These are phyloP conservation scores for Listronotus bonariensis DNA, from an alignment of 1,140 invertebrate species.

Conservation along the genomic window DNA sequence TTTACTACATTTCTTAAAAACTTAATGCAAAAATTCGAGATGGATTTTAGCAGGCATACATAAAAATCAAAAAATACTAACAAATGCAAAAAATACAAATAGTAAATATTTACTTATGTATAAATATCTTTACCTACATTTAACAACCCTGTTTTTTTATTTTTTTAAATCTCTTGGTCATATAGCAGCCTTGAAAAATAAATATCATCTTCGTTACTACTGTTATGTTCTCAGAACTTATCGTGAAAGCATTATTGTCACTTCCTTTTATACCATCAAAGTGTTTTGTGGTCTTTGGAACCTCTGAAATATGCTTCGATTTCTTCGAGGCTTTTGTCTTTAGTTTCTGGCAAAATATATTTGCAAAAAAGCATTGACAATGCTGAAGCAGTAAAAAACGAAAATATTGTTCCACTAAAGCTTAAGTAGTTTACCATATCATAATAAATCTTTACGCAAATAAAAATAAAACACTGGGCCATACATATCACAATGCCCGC, in stretches of 20 bases:
- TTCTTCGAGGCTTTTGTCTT: conserved; percentile 76
- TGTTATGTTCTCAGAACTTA: conserved; percentile 30
- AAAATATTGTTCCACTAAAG: conserved; percentile 73
- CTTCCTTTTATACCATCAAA: conserved; percentile 49
- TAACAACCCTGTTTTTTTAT: too few relatives aligned
- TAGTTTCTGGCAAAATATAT: conserved; percentile 79
- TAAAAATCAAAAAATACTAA: too few relatives aligned
- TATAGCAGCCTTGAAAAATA: background rate
- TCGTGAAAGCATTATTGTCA: conserved; percentile 39
- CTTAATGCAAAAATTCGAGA: too few relatives aligned
- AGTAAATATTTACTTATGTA: too few relatives aligned
- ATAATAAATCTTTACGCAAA: conserved; percentile 72
- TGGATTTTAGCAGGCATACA: too few relatives aligned
- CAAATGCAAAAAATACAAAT: too few relatives aligned
- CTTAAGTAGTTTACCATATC: conserved; percentile 62
- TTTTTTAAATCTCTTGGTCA: too few relatives aligned
- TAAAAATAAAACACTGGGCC: conserved; percentile 72
- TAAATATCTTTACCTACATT: too few relatives aligned
- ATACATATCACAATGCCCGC: conserved; percentile 71
- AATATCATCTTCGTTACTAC: conserved; percentile 20
- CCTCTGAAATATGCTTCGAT: conserved; percentile 70
- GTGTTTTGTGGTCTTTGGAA: conserved; percentile 40
- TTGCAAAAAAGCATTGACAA: conserved; percentile 69
- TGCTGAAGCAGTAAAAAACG: conserved; percentile 73
- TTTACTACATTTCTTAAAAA: too few relatives aligned